phyloP scores from a whole-genome alignment of 2,113 vertebrate species.

The Raja brachyura region DNA sequence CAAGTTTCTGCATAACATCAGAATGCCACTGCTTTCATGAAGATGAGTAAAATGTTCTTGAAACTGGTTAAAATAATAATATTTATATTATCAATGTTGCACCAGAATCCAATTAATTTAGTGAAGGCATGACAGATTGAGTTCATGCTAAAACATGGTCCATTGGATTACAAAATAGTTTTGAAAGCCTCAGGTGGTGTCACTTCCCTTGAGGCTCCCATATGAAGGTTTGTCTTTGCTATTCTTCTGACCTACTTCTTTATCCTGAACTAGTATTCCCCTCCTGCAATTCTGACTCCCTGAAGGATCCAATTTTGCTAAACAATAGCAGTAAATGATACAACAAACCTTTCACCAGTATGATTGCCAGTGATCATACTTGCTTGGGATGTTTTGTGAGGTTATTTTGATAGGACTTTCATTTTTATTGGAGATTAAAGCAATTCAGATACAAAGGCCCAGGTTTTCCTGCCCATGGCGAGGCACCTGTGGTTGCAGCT shows the following conservation, averaged over 20 bases:
- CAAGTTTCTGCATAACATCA: neutral
- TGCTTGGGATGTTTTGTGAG: neutral
- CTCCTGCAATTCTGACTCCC: slow-evolving; percentile 1
- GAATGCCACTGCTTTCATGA: neutral
- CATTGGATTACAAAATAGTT: neutral
- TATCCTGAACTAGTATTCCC: neutral
- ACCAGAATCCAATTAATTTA: neutral
- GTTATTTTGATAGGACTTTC: neutral
- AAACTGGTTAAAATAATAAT: neutral
- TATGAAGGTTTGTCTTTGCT: neutral
- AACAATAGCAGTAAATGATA: neutral
- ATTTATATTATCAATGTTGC: slow-evolving; percentile 11
- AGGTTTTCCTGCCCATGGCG: too few species aligned
- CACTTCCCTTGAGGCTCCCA: neutral
- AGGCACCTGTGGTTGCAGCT: too few species aligned
- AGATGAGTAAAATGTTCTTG: neutral
- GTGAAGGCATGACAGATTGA: slow-evolving; percentile 15
- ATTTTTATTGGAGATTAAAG: slow-evolving; percentile 8
- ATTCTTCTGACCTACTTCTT: neutral
- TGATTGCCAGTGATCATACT: neutral
- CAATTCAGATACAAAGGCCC: neutral
- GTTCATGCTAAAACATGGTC: slow-evolving; percentile 14
- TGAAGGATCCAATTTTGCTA: neutral
- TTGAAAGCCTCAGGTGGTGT: neutral
- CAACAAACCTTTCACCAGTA: neutral